Percentiles rank a stretch among this genome's conserved stretches.
These are phyloP conservation scores for Danio albolineatus DNA, from an alignment of 2,797 vertebrate genomes.

Conservation along the genomic window DNA sequence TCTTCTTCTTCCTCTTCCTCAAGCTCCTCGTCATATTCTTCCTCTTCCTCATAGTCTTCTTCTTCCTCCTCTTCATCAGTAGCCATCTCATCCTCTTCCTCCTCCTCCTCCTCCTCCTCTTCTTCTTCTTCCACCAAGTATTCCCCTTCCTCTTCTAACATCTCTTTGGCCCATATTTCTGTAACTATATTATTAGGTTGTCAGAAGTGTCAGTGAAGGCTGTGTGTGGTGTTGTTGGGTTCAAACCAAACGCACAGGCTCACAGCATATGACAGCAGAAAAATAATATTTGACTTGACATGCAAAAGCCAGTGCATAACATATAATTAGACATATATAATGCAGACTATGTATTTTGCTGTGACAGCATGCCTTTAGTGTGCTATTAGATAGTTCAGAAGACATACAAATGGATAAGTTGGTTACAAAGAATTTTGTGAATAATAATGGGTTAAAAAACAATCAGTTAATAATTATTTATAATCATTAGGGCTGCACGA, in stretches of 20 bases:
- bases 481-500: too few species aligned
- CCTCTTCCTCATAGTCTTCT: background rate
- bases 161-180: slow-evolving; percentile 68
- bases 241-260: background rate
- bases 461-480: too few species aligned
- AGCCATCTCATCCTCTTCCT: slow-evolving; percentile 38
- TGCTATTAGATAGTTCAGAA: background rate
- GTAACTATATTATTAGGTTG: slow-evolving; percentile 67
- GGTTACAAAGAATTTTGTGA: too few species aligned
- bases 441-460: too few species aligned
- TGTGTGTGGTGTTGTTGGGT: background rate
- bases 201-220: background rate
- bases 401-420: too few species aligned
- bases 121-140: slow-evolving; percentile 17
- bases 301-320: background rate
- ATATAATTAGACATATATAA: background rate
- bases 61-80: slow-evolving; percentile 1
- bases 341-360: slow-evolving; percentile 2
- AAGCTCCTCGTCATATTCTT: background rate
- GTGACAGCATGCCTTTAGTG: background rate
- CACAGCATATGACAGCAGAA: background rate
- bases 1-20: slow-evolving; percentile 4
- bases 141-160: slow-evolving; percentile 45
- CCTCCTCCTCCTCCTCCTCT: slow-evolving; percentile 35
- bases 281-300: background rate